Base-by-base conservation (phyloP, 2,797 vertebrate species). In the Melanogrammus aeglefinus region DNA sequence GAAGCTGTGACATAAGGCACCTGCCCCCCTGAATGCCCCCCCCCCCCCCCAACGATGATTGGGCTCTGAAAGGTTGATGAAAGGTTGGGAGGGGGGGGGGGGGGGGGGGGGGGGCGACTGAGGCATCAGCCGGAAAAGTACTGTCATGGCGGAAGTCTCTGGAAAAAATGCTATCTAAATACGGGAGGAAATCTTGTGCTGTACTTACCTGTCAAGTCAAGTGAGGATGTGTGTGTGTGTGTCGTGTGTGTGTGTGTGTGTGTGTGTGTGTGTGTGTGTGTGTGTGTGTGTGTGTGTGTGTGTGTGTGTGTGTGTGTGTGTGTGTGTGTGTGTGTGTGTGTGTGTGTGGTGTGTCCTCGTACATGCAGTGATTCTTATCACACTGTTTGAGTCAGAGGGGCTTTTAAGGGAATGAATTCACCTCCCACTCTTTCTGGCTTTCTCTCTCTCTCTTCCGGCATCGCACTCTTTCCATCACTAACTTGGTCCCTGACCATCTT, bases 321-420 rank as follows among this genome's bases (percentile, higher is more conserved):
- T 36, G 75, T 57, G 71, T 18, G 74, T 78, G 75, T 70, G 24
- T n/a, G 33, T 27, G 44, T 35, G 69, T 31, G 39, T 39, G 76
- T 39, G 71, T 66, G 31, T 38, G 76, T 69, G 66, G 44, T 31
- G 70, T 33, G 39, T 39, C 72, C 29, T 29, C 7, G 63, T 16
- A 71, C 0, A 51, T 14, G 18, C 27, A 10, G 69, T 77, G 91
- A 92, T 91, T 89, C 84, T 86, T 90, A 90, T 90, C 88, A 83
- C 81, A 80, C 72, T 77, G 86, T 88, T 89, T 85, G 81, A 91
- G 87, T 90, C 79, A 47, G 82, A 88, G 81, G 83, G 86, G 84
- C 90, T 92, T 92, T 93, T 90, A 92, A 90, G 88, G 88, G 81
- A 89, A 88, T 91, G 86, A 85, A 90, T 90, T 91, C 85, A 63